Conservation (phyloP, 2,797 vertebrate genomes). For the Mallotus villosus region DNA sequence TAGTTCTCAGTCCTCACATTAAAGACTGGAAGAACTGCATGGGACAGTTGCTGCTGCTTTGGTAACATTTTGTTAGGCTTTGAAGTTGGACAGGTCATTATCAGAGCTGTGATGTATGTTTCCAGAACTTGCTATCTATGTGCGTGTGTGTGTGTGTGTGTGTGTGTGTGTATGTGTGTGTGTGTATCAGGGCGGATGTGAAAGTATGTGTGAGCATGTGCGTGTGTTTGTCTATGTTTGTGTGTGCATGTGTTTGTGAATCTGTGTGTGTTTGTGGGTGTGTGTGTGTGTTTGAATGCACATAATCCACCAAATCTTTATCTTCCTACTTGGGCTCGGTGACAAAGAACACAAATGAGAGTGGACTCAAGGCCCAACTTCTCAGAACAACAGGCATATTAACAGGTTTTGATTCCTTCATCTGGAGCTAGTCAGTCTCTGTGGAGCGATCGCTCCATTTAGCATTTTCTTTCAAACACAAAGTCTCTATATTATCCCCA, state of each 20-base stretch:
- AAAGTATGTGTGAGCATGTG: conserved; percentile 16
- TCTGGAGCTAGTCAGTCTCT: not conserved
- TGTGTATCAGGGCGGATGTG: conserved; percentile 12
- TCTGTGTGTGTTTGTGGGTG: not conserved
- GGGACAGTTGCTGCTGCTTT: too few species aligned
- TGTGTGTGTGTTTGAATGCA: not conserved
- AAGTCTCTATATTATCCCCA: too few species aligned
- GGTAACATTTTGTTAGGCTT: conserved; percentile 29
- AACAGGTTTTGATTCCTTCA: not conserved
- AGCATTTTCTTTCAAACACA: not conserved
- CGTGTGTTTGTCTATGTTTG: conserved; percentile 7
- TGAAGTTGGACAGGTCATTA: conserved; percentile 54
- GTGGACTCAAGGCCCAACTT: not conserved
- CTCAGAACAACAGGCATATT: conserved; percentile 1
- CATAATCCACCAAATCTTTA: conserved; percentile 1
- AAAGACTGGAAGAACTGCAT: too few species aligned
- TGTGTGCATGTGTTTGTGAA: conserved; percentile 19
- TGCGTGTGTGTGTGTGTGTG: conserved; percentile 2
- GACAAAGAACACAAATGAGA: conserved; percentile 6
- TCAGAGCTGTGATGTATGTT: conserved; percentile 20
- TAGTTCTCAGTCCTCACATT: too few species aligned
- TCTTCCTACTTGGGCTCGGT: not conserved
- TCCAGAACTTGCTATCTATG: not conserved
- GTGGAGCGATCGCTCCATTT: not conserved
- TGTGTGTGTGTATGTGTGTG: conserved; percentile 25